phyloP scores from a whole-genome alignment of 2,113 vertebrate genomes.

The Panthera tigris region DNA sequence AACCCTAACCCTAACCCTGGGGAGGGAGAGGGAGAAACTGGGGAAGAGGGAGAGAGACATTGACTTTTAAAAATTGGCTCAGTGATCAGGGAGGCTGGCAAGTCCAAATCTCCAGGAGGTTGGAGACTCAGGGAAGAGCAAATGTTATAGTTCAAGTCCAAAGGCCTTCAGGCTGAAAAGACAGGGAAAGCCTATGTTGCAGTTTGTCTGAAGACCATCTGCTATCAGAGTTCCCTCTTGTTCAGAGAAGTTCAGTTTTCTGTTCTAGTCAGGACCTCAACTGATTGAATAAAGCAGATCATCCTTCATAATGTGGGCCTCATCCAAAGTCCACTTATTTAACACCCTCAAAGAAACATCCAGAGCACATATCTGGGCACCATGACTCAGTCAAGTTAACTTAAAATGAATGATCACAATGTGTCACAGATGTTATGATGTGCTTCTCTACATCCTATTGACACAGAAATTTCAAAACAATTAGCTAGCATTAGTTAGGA shows the following conservation, averaged over 20 bases:
- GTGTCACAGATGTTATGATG: background rate
- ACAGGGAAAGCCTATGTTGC: background rate
- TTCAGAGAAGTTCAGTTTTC: background rate
- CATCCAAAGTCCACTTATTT: background rate
- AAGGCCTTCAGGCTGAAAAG: background rate
- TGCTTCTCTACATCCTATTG: background rate
- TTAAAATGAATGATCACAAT: background rate
- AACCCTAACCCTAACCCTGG: background rate
- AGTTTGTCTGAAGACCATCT: background rate
- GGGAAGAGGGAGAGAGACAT: background rate
- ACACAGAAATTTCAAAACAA: background rate
- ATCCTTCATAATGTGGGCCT: too few species aligned
- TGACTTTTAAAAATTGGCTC: background rate
- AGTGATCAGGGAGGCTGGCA: background rate
- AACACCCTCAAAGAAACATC: background rate
- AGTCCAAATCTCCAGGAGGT: background rate
- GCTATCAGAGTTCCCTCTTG: background rate
- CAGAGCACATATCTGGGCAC: background rate
- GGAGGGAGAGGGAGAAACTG: background rate
- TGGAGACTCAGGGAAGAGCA: background rate
- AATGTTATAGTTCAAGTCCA: background rate
- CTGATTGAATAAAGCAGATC: background rate
- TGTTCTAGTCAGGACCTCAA: background rate
- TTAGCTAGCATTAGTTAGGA: background rate
- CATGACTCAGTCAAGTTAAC: background rate